Evolutionary conservation across 2,113 vertebrate species (phyloP).

Genomic region (Amphilophus citrinellus): DNA sequence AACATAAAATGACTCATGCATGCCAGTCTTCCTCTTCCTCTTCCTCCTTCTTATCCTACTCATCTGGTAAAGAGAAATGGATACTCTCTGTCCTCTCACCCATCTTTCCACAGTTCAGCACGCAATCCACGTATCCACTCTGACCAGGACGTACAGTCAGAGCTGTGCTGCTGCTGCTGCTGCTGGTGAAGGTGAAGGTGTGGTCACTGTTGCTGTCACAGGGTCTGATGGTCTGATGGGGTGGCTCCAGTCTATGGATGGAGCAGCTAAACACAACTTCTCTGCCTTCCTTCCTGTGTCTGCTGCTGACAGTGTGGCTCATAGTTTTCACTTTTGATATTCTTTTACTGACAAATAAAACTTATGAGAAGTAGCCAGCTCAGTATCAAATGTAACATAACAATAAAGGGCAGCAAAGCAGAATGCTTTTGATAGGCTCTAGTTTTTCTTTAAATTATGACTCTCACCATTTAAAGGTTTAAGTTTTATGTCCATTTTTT

Average conservation of each 20-base stretch:
- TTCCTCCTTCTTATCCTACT: neutral
- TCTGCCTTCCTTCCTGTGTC: accelerated
- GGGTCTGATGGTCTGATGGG: accelerated
- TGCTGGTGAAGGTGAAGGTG: slow-evolving; percentile 32
- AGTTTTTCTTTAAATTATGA: neutral
- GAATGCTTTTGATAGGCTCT: neutral
- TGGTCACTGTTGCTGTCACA: neutral
- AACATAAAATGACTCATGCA: no score
- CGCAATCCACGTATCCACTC: slow-evolving; percentile 59
- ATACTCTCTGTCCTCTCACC: slow-evolving; percentile 12
- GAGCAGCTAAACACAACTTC: slow-evolving; percentile 67
- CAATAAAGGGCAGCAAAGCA: neutral
- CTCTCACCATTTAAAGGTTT: neutral
- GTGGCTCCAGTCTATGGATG: slow-evolving; percentile 13
- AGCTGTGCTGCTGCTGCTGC: slow-evolving; percentile 55
- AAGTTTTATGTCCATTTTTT: neutral
- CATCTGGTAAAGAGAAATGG: neutral
- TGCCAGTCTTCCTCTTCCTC: neutral
- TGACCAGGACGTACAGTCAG: slow-evolving; percentile 25
- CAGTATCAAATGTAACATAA: neutral
- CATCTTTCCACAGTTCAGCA: slow-evolving; percentile 15
- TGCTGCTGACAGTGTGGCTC: neutral
- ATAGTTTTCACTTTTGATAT: slow-evolving; percentile 50
- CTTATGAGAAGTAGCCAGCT: neutral
- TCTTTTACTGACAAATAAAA: slow-evolving; percentile 51